phyloP scores from a whole-genome alignment of 2,888 invertebrate species.

The Sesia apiformis region DNA sequence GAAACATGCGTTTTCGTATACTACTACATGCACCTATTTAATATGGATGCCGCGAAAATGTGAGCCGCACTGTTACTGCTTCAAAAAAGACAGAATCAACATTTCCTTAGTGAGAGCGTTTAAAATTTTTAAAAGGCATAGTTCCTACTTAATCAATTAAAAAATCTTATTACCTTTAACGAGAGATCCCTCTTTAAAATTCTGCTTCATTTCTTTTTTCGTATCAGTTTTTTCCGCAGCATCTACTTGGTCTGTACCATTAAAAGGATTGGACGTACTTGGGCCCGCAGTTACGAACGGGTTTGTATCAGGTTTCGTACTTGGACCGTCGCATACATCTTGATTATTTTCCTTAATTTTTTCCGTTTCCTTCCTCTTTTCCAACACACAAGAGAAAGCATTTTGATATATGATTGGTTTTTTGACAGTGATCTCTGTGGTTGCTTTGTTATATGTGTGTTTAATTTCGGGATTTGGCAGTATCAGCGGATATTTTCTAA shows the following conservation, averaged over 20 bases:
- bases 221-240: conserved; percentile 7
- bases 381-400: conserved; percentile 19
- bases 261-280: conserved; percentile 33
- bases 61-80: no score
- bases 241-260: conserved; percentile 15
- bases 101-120: no score
- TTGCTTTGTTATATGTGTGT: conserved; percentile 1
- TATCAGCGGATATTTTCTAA: conserved; percentile 47
- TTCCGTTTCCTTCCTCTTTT: conserved; percentile 3
- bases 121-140: no score
- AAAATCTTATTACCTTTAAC: conserved; percentile 31
- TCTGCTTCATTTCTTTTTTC: conserved; percentile 10
- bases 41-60: no score
- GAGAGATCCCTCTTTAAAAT: conserved; percentile 36
- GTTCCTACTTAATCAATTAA: no score
- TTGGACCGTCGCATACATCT: conserved; percentile 34
- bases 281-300: conserved; percentile 30
- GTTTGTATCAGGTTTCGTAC: conserved; percentile 26
- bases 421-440: conserved; percentile 1
- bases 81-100: no score
- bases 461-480: conserved; percentile 10
- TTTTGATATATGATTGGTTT: conserved; percentile 47
- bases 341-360: conserved; percentile 13
- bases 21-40: no score
- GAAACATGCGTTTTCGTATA: no score